phyloP scores from a whole-genome alignment of 2,888 invertebrate species.

The Bursaphelenchus okinawaensis region DNA sequence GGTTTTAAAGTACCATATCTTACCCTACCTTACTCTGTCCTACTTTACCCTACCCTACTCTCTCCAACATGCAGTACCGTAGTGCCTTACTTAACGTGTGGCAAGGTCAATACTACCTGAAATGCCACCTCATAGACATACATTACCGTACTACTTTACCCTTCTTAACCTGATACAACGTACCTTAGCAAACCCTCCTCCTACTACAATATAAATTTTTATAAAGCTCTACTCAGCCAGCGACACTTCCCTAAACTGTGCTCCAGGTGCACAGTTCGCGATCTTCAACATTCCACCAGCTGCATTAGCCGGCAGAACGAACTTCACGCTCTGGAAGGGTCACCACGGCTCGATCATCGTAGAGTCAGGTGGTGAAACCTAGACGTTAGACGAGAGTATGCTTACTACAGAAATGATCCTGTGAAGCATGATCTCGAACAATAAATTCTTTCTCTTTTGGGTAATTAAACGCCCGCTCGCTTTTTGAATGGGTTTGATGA shows the following conservation, averaged over 20 bases:
- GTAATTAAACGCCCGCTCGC: no score
- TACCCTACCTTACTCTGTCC: no score
- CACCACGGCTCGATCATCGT: constrained; percentile 24
- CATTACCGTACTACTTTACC: no score
- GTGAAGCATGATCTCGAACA: constrained; percentile 25
- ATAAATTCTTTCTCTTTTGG: neutral
- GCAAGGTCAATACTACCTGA: neutral
- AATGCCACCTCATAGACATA: no score
- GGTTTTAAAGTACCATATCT: neutral
- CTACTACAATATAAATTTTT: no score
- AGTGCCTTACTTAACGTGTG: neutral
- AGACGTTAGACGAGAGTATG: constrained; percentile 10
- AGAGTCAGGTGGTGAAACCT: constrained; percentile 14
- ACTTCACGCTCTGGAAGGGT: constrained; percentile 23
- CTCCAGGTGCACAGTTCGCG: constrained; percentile 11
- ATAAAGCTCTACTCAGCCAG: constrained; percentile 10
- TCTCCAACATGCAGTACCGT: no score
- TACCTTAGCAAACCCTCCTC: no score
- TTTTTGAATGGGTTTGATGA: no score
- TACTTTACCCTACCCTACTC: no score
- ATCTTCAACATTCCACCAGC: constrained; percentile 18
- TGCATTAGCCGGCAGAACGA: constrained; percentile 3
- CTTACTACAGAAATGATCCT: constrained; percentile 25
- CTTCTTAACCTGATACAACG: no score
- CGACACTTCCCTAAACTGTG: constrained; percentile 4